Conservation (phyloP, 2,888 invertebrate genomes). For the Argyresthia albistria region DNA sequence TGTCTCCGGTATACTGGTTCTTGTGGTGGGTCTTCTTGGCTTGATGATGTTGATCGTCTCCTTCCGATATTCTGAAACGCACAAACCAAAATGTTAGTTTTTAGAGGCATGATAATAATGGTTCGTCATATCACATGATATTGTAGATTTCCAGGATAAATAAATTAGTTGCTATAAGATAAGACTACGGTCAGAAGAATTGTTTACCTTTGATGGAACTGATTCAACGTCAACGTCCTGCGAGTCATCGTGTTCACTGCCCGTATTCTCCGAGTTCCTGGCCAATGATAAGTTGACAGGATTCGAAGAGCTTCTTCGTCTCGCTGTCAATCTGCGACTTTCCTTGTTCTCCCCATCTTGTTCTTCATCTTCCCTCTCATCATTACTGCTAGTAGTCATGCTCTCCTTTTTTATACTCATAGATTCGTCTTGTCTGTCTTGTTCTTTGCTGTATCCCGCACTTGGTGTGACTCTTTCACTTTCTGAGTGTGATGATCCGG, state of each 20-base stretch:
- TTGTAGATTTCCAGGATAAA: not conserved
- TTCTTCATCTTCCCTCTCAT: slow-evolving; percentile 66
- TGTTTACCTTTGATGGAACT: slow-evolving; percentile 59
- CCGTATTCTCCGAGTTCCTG: slow-evolving; percentile 68
- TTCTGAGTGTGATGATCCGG: slow-evolving; percentile 64
- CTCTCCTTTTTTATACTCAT: slow-evolving; percentile 66
- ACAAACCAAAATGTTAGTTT: not conserved
- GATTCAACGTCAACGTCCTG: slow-evolving; percentile 69
- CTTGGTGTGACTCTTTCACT: slow-evolving; percentile 61
- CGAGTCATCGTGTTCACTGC: slow-evolving; percentile 70
- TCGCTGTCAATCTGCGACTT: slow-evolving; percentile 64
- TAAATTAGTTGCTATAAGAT: not conserved
- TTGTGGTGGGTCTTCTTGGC: slow-evolving; percentile 62
- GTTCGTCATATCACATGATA: not conserved
- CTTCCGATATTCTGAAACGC: slow-evolving; percentile 41
- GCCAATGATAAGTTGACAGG: slow-evolving; percentile 85
- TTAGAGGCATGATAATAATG: too few species aligned
- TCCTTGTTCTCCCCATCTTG: slow-evolving; percentile 63
- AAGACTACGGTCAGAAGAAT: too few species aligned
- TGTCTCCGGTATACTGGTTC: slow-evolving; percentile 74
- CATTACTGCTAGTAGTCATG: slow-evolving; percentile 66
- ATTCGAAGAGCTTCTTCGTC: slow-evolving; percentile 82
- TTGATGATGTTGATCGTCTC: slow-evolving; percentile 64
- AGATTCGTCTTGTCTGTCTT: slow-evolving; percentile 51
- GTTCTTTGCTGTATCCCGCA: slow-evolving; percentile 64